Evolutionary conservation across 2,797 vertebrate species (phyloP), one percentile per base, ranked within the genome.

Genomic region (Neosilurus mollespiculum): DNA sequence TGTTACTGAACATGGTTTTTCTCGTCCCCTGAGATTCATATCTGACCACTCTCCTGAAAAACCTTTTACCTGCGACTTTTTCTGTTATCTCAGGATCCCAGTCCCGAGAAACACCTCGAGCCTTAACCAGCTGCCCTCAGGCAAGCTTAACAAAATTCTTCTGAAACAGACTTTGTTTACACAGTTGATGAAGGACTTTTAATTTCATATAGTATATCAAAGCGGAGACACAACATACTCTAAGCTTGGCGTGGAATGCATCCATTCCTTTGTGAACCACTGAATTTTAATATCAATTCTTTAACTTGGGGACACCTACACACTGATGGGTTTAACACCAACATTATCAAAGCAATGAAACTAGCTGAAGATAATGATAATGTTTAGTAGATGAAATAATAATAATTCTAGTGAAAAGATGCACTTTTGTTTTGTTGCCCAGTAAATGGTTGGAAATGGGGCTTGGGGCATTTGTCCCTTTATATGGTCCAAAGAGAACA

Each of bases 281-380:
- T n/a, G 43, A 70, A 70, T 70, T 49, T 49, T 10, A 43, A 6
- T 43, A 43, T n/a, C 10, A 22, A 70, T 43, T 53, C 53, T 56
- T 56, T 54, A 66, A 75, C 65, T 73, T 70, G 67, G 16, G 84
- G 84, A 77, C 34, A 84, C 43, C 26, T 78, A n/a, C 30, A 81
- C n/a, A 49, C 54, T 56, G 76, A 81, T 65, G 56, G 67, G 53
- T 78, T 72, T 54, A 64, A 84, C 71, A 62, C 62, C 34, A 49
- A 62, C 76, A 62, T 49, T 49, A 49, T 16, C 15, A 24, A 49
- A 49, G 37, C 76, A 64, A 78, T 78, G 43, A 78, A 64, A 73
- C 30, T 51, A 56, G 75, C 71, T 30, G 20, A 69, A 54, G 26
- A 51, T 84, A 81, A 81, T 69, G 78, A 62, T 81, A 10, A 81